Evolutionary conservation across 2,113 vertebrate species (phyloP), one percentile per base, ranked within the genome.

Genomic region (Vidua macroura): DNA sequence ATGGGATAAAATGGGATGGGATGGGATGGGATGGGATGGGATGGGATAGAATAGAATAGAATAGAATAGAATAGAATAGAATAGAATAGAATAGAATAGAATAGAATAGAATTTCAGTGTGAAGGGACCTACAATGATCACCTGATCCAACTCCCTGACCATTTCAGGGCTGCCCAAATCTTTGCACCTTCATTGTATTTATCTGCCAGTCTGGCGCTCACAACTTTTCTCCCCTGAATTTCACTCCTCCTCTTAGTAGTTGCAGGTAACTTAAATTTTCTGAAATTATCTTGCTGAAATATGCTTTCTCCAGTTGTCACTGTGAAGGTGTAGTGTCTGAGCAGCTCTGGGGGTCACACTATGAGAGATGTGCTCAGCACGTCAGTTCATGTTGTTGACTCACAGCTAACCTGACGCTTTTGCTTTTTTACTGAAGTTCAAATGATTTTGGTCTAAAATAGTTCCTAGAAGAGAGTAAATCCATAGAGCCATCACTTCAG

Each of bases 311-410:
- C 5, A 3, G 4, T 35, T 15, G 23, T n/a, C 21, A 2, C 15
- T 7, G 17, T 8, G 43, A 66, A 35, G 64, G 7, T 33, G 59
- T 21, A 6, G 6, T 49, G 58, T 56, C 46, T 28, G 59, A 60
- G 73, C 55, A 48, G 19, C 35, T 58, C 43, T 22, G 33, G 11
- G 41, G 56, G 28, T 49, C 23, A 2, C 17, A 4, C 31, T 10
- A 1, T 18, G 11, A 35, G 48, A 41, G 60, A 15, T 0, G 4
- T 15, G 59, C 52, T 70, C 59, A 43, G 39, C 1, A 0, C 17
- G 10, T 17, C 2, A 2, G 6, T 16, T 86, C 18, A 0, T 16
- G 25, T 21, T 35, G 55, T 68, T 49, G 63, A 53, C 73, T 91
- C 17, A 8, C 39, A 49, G 46, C 33, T 59, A 22, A 22, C 18